A percentile compares a stretch with the other conserved stretches of the same genome.
Evolutionary conservation across 2,113 vertebrate species (phyloP).

Genomic region (Mobula birostris): DNA sequence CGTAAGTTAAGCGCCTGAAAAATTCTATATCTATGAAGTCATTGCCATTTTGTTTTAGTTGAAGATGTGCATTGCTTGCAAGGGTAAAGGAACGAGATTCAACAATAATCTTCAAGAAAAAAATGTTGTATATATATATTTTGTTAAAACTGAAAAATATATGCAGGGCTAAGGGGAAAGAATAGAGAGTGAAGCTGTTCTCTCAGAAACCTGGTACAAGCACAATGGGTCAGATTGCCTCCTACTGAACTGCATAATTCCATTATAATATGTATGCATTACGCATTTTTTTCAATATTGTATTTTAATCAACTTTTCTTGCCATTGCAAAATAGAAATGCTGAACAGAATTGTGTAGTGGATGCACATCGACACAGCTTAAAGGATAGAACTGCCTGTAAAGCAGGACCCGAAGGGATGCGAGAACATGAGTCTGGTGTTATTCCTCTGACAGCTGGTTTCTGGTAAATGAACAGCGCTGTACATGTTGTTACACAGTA

Average conservation of each 20-base stretch:
- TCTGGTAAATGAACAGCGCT: neutral
- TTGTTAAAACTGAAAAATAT: neutral
- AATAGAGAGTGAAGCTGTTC: neutral
- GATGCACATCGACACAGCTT: neutral
- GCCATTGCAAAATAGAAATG: neutral
- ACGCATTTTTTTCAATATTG: no score
- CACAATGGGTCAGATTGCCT: neutral
- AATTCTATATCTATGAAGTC: neutral
- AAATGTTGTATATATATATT: neutral
- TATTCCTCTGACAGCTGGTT: neutral
- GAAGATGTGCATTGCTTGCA: neutral
- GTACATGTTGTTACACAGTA: neutral
- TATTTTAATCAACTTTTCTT: neutral
- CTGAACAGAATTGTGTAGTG: neutral
- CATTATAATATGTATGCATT: no score
- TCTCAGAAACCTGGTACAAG: neutral
- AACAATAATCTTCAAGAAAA: neutral
- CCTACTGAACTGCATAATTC: neutral
- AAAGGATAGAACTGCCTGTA: neutral
- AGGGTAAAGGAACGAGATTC: neutral
- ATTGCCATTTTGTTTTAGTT: neutral
- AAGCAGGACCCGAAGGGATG: neutral
- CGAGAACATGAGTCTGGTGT: neutral
- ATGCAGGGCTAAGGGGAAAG: neutral
- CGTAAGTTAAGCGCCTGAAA: neutral